These are phyloP conservation scores for Porites rus DNA, from an alignment of 92 coral and sea anemone genomes.

Conservation along the genomic window DNA sequence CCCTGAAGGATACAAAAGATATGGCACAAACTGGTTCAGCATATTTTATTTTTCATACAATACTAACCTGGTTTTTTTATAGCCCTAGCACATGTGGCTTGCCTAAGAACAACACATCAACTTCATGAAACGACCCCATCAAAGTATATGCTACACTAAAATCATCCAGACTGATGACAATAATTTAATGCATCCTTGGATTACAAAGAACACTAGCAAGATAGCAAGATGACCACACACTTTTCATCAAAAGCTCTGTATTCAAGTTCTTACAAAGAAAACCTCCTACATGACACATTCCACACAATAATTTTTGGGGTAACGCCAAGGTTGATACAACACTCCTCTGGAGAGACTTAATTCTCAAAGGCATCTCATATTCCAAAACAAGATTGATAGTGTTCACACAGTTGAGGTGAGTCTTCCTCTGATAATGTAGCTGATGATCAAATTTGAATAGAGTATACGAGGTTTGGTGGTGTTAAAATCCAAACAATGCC, in stretches of 20 bases:
- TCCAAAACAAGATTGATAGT: too few species aligned
- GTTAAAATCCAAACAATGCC: too few species aligned
- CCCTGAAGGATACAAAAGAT: too few species aligned
- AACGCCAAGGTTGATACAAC: neutral
- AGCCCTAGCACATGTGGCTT: constrained; percentile 34
- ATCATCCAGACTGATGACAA: constrained; percentile 1
- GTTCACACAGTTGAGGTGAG: too few species aligned
- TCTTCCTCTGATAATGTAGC: too few species aligned
- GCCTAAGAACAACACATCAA: constrained; percentile 55
- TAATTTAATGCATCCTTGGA: constrained; percentile 7
- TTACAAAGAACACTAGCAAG: constrained; percentile 23
- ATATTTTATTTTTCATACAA: neutral
- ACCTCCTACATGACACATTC: neutral
- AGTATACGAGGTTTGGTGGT: too few species aligned
- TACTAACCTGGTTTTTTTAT: constrained; percentile 64
- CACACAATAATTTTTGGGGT: neutral
- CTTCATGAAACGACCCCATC: constrained; percentile 35
- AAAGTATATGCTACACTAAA: constrained; percentile 16
- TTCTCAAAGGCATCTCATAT: too few species aligned
- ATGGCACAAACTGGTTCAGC: neutral
- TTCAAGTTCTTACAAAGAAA: neutral
- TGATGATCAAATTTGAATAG: too few species aligned
- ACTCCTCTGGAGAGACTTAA: too few species aligned
- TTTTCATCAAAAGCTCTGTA: neutral
- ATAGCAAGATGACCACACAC: constrained; percentile 33